A percentile compares a stretch with the other conserved stretches of the same genome.
Conservation (phyloP, 92 coral and sea anemone genomes). For the Heteractis magnifica region DNA sequence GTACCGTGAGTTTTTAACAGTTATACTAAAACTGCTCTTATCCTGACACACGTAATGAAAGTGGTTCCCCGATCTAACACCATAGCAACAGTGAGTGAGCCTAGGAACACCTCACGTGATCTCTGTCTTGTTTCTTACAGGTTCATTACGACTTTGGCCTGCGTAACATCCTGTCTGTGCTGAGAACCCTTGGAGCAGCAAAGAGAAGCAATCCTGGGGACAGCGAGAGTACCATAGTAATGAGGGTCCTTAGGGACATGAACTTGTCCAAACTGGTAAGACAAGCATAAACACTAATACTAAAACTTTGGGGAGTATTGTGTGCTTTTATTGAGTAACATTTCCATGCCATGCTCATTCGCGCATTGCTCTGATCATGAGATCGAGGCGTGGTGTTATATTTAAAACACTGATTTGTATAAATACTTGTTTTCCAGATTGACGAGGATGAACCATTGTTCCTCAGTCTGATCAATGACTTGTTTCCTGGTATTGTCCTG, state of each 20-base stretch:
- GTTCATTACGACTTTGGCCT: slow-evolving; percentile 90
- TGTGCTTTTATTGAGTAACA: neutral
- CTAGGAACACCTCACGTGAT: neutral
- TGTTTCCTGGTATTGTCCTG: slow-evolving; percentile 87
- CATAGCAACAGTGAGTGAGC: no score
- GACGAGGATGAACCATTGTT: slow-evolving; percentile 90
- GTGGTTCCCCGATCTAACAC: no score
- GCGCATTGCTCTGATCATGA: no score
- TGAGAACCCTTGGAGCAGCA: slow-evolving; percentile 88
- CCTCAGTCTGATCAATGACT: slow-evolving; percentile 81
- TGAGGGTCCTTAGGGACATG: slow-evolving; percentile 88
- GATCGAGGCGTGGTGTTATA: neutral
- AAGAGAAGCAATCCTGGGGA: slow-evolving; percentile 88
- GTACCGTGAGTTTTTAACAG: no score
- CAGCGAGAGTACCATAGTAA: slow-evolving; percentile 82
- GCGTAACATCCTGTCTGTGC: slow-evolving; percentile 79
- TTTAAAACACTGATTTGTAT: neutral
- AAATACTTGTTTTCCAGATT: slow-evolving; percentile 43
- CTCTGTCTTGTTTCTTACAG: slow-evolving; percentile 17
- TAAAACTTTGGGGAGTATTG: neutral
- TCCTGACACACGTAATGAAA: no score
- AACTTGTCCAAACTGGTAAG: slow-evolving; percentile 85
- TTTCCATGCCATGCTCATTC: neutral
- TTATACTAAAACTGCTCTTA: no score
- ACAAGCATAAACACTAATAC: neutral